These are phyloP conservation scores for Caiman crocodilus DNA, from an alignment of 2,797 vertebrate genomes.

Conservation along the genomic window DNA sequence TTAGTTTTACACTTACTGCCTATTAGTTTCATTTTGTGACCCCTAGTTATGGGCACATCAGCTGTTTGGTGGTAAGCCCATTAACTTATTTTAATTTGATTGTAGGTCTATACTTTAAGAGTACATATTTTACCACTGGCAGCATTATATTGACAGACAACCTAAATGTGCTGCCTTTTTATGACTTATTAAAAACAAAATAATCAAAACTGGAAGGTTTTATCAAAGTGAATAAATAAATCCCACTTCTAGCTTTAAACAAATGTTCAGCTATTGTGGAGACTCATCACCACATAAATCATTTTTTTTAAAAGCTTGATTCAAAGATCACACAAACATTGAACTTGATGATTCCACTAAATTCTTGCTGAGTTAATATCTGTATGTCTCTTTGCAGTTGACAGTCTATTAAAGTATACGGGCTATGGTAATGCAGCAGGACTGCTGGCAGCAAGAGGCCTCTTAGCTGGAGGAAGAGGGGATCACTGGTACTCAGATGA, in stretches of 20 bases:
- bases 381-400: conserved; percentile 84
- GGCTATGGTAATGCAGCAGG: conserved; percentile 98
- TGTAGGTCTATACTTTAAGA: too few relatives aligned
- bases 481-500: conserved; percentile 97
- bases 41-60: too few relatives aligned
- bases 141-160: neutral
- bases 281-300: neutral
- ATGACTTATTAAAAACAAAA: neutral
- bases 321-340: neutral
- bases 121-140: neutral
- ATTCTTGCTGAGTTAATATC: neutral
- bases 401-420: conserved; percentile 97
- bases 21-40: too few relatives aligned
- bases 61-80: too few relatives aligned
- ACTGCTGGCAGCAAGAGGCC: conserved; percentile 92
- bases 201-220: too few relatives aligned
- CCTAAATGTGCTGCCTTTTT: neutral
- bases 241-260: neutral
- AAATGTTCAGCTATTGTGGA: neutral
- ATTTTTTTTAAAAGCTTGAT: neutral
- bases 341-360: neutral
- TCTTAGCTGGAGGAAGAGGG: conserved; percentile 94
- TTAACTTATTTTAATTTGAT: too few relatives aligned
- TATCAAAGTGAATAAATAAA: neutral
- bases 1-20: too few relatives aligned